Conservation (phyloP, 2,113 vertebrate genomes). For the Lates calcarifer region DNA sequence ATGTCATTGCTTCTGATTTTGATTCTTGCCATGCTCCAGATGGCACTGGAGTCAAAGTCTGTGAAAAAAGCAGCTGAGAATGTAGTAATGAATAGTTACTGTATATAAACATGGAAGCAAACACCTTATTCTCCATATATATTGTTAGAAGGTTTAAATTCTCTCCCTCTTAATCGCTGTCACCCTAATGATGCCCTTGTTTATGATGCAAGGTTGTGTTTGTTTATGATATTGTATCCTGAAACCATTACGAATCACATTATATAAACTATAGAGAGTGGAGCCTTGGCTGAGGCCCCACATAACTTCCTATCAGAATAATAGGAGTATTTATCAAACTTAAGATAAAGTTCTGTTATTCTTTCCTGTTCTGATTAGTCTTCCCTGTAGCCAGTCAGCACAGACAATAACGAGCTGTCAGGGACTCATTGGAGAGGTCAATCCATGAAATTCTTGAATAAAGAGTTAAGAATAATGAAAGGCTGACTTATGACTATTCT, state of each 20-base stretch:
- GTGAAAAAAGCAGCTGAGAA: background rate
- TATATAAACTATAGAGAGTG: conserved; percentile 40
- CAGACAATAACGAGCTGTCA: conserved; percentile 19
- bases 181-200: conserved; percentile 14
- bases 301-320: conserved; percentile 73
- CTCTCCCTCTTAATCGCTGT: background rate
- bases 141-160: background rate
- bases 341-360: conserved; percentile 70
- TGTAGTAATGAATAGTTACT: background rate
- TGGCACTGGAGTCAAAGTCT: background rate
- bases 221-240: conserved; percentile 64
- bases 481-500: background rate
- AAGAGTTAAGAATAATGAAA: background rate
- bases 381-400: conserved; percentile 3
- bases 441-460: background rate
- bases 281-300: conserved; percentile 22
- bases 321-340: conserved; percentile 71
- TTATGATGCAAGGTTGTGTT: conserved; percentile 25
- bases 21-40: background rate
- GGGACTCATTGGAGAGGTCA: too few species aligned
- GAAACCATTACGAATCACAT: conserved; percentile 45
- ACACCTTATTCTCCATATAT: background rate
- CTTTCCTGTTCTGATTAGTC: conserved; percentile 67
- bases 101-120: background rate
- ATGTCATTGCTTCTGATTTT: background rate